Evolutionary conservation across 2,113 vertebrate species (phyloP), one percentile per base, ranked within the genome.

Genomic region (Climacteris rufus): DNA sequence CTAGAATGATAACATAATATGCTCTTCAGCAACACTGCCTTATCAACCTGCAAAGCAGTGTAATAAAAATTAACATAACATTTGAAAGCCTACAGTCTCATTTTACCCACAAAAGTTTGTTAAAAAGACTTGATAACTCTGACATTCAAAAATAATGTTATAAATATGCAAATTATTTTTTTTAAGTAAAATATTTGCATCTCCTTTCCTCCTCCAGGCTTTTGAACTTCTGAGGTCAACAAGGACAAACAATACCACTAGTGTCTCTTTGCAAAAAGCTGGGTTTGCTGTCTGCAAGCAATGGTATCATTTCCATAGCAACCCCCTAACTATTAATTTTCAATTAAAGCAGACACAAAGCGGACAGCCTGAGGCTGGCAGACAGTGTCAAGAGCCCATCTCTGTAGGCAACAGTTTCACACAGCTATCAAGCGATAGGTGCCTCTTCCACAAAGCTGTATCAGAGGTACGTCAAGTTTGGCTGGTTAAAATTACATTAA

Each of bases 181-280:
- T 98, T 98, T 54, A 98, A 98, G 97, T 98, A 98, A 98, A 98
- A 98, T 98, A 98, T 99, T 98, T 98, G 98, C 98, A 98, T 98
- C 98, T 98, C 98, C 98, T 98, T 98, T 98, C 98, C 98, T 98
- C 98, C 98, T 98, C 97, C 98, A 98, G 98, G 97, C 98, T 98
- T 99, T 99, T 99, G 98, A 98, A 99, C 98, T 98, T 98, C 98
- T 99, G 99, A 99, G 99, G 99, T 99, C 99, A 99, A 99, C 98
- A 98, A 99, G 99, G 99, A 99, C 99, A 98, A 99, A 99, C 98
- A 98, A 99, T 99, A 99, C 99, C 99, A 99, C 98, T 99, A 99
- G 99, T 99, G 97, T 98, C 98, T 99, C 98, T 99, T 98, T 98
- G 98, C 98, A 98, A 98, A 98, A 98, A 98, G 98, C 97, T 97